Percentiles rank a stretch among this genome's conserved stretches.
Conservation (phyloP, 1,140 invertebrate genomes). For the Eufriesea mexicana region DNA sequence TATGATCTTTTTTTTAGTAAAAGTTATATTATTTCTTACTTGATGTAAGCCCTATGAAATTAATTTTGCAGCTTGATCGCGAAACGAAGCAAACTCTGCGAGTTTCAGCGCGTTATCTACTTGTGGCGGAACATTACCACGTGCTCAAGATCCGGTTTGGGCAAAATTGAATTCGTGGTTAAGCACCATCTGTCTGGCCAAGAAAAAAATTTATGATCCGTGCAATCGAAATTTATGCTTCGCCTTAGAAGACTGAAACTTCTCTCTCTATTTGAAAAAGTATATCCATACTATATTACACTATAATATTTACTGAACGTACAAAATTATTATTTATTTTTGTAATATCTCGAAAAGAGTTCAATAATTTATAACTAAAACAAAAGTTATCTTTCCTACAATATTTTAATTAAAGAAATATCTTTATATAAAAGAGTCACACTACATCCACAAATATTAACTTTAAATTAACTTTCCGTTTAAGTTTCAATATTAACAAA, state of each 20-base stretch:
- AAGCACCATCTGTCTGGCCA: constrained; percentile 51
- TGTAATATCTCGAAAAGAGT: too few relatives aligned
- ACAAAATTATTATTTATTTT: too few relatives aligned
- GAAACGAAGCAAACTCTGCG: not conserved
- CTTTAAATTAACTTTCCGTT: too few relatives aligned
- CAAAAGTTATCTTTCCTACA: too few relatives aligned
- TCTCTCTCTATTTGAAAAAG: not conserved
- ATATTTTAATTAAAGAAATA: too few relatives aligned
- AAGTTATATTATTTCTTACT: not conserved
- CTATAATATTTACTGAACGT: not conserved
- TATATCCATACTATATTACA: not conserved
- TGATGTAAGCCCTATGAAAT: not conserved
- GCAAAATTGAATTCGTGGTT: constrained; percentile 48
- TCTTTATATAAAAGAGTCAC: too few relatives aligned
- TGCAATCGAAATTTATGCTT: constrained; percentile 16
- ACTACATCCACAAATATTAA: too few relatives aligned
- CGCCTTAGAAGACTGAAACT: not conserved
- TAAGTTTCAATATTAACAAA: too few relatives aligned
- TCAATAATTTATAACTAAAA: too few relatives aligned
- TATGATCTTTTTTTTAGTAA: not conserved
- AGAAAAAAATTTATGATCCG: constrained; percentile 39
- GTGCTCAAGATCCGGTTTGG: constrained; percentile 60
- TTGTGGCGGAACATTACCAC: constrained; percentile 42
- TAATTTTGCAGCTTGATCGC: not conserved
- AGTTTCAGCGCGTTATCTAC: not conserved